These are phyloP conservation scores for Cyaniris semiargus DNA, from an alignment of 2,888 invertebrate species.

Conservation along the genomic window DNA sequence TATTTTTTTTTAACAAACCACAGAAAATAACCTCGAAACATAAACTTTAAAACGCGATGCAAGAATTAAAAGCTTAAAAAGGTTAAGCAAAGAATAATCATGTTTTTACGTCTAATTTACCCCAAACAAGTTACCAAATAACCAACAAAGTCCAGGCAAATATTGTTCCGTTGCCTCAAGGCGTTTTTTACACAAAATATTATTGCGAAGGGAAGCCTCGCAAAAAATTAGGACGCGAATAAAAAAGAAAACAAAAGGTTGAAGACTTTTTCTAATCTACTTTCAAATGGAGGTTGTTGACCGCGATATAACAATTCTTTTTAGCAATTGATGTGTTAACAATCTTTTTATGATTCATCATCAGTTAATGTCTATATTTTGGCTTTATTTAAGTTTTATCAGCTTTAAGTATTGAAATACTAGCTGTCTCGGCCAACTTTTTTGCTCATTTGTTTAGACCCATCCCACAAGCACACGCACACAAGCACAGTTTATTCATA, in stretches of 20 bases:
- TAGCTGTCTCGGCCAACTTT: no score
- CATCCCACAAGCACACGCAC: no score
- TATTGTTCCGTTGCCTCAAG: slow-evolving; percentile 17
- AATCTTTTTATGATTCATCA: background rate
- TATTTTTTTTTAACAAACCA: no score
- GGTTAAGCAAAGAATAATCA: slow-evolving; percentile 15
- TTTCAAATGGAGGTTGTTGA: slow-evolving; percentile 40
- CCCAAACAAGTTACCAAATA: slow-evolving; percentile 19
- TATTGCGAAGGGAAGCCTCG: slow-evolving; percentile 9
- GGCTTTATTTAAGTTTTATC: no score
- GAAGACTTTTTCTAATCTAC: slow-evolving; percentile 36
- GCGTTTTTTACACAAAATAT: background rate
- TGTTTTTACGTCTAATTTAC: slow-evolving; percentile 26
- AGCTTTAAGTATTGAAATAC: no score
- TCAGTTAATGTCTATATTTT: no score
- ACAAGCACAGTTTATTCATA: no score
- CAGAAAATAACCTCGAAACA: background rate
- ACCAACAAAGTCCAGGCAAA: slow-evolving; percentile 22
- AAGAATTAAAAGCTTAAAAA: slow-evolving; percentile 25
- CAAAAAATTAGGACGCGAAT: slow-evolving; percentile 11
- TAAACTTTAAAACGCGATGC: slow-evolving; percentile 22
- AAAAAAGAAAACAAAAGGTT: slow-evolving; percentile 30
- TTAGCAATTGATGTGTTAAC: background rate
- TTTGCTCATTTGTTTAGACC: no score
- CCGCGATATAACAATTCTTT: slow-evolving; percentile 35